Evolutionary conservation across 2,113 vertebrate species (phyloP).

Genomic region (Sinocyclocheilus rhinocerous): DNA sequence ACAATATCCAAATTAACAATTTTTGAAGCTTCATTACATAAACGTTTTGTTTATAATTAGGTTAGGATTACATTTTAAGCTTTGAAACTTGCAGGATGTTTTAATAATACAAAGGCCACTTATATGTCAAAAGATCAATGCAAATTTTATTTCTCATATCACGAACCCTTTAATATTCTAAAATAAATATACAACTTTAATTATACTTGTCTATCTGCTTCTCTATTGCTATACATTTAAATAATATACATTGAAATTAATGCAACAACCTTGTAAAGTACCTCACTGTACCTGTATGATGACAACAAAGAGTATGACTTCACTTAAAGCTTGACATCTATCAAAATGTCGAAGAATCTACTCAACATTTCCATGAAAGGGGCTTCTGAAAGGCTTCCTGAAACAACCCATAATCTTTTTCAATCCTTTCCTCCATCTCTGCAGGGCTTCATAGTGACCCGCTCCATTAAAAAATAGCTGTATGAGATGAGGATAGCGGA

Average conservation of each 20-base stretch:
- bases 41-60: no score
- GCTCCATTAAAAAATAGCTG: not conserved
- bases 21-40: no score
- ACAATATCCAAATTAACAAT: no score
- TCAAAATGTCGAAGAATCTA: not conserved
- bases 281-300: not conserved
- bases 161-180: not conserved
- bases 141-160: no score
- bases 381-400: not conserved
- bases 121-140: no score
- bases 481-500: not conserved
- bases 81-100: no score
- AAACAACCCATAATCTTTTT: constrained; percentile 10
- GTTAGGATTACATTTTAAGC: no score
- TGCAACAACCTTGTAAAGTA: not conserved
- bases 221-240: not conserved
- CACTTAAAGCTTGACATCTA: not conserved
- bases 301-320: not conserved
- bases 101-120: no score
- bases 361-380: not conserved
- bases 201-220: not conserved
- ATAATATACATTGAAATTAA: not conserved
- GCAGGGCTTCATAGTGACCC: not conserved
- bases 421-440: not conserved
- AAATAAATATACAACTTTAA: not conserved